Evolutionary conservation across 37 sponge, comb jelly and placozoan species (phyloP), one percentile per base, ranked within the genome.

Genomic region (Haliclona indistincta): DNA sequence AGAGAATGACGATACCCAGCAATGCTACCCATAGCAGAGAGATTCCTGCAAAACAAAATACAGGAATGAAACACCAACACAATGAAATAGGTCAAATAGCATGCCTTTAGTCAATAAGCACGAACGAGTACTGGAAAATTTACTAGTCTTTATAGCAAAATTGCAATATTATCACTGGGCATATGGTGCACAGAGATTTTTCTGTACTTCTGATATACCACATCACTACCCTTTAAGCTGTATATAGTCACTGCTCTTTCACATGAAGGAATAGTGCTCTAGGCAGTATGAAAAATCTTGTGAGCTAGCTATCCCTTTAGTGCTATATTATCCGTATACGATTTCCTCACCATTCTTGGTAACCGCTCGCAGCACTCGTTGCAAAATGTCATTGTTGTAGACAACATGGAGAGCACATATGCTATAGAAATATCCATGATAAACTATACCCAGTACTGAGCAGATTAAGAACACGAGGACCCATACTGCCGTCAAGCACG

Each of bases 291-390:
- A 63, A 33, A 17, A 63, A 63, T 63, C 13, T 30, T 33, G 35
- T 63, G 35, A 63, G 35, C 13, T 22, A 13, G 19, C 17, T 6
- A 19, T 35, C n/a, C 5, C 28, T n/a, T n/a, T n/a, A n/a, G n/a
- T n/a, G n/a, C n/a, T n/a, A n/a, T n/a, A n/a, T n/a, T n/a, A n/a
- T n/a, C n/a, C n/a, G n/a, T n/a, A n/a, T n/a, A n/a, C n/a, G n/a
- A n/a, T 62, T n/a, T n/a, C n/a, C n/a, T 78, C 22, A 90, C 91
- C 85, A 76, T 89, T 84, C 68, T 84, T 89, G 11, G 91, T 89
- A 49, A 93, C 71, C 23, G 78, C n/a, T n/a, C n/a, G n/a, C n/a
- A n/a, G n/a, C n/a, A n/a, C n/a, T n/a, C n/a, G n/a, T n/a, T n/a
- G n/a, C 22, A 93, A 76, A 25, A 89, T 81, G 68, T 93, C 90